Conservation (phyloP, 2,888 invertebrate genomes). For the Drosophila merina region DNA sequence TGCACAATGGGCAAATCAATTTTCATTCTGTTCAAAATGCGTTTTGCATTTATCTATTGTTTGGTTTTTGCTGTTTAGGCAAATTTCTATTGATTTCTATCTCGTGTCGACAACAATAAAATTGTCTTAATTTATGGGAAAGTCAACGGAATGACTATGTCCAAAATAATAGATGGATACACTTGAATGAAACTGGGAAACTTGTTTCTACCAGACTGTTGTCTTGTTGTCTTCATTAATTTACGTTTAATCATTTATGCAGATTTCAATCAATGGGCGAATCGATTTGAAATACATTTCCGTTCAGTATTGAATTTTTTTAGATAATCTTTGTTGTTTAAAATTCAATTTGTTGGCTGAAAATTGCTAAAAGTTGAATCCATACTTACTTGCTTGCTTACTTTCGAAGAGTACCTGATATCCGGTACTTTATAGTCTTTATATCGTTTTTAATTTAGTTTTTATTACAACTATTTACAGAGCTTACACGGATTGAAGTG, state of each 20-base stretch:
- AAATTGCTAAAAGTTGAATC: neutral
- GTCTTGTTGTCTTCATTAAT: slow-evolving; percentile 69
- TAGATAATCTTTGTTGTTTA: slow-evolving; percentile 40
- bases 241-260: slow-evolving; percentile 75
- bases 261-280: slow-evolving; percentile 68
- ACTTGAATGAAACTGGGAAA: slow-evolving; percentile 50
- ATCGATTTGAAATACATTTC: slow-evolving; percentile 65
- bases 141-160: slow-evolving; percentile 55
- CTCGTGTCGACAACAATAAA: slow-evolving; percentile 80
- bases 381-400: neutral
- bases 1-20: slow-evolving; percentile 67
- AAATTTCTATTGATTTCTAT: slow-evolving; percentile 72
- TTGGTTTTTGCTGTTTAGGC: slow-evolving; percentile 69
- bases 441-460: slow-evolving; percentile 23
- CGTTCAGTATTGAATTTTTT: slow-evolving; percentile 54
- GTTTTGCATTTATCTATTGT: slow-evolving; percentile 36
- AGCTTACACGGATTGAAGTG: slow-evolving; percentile 55
- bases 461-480: slow-evolving; percentile 74
- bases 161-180: slow-evolving; percentile 34
- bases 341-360: slow-evolving; percentile 57
- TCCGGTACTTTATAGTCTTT: no score
- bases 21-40: slow-evolving; percentile 54
- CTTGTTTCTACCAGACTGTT: slow-evolving; percentile 26
- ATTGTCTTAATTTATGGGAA: slow-evolving; percentile 77
- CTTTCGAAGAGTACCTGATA: no score